Evolutionary conservation across 2,797 vertebrate species (phyloP).

Genomic region (Acomys russatus): DNA sequence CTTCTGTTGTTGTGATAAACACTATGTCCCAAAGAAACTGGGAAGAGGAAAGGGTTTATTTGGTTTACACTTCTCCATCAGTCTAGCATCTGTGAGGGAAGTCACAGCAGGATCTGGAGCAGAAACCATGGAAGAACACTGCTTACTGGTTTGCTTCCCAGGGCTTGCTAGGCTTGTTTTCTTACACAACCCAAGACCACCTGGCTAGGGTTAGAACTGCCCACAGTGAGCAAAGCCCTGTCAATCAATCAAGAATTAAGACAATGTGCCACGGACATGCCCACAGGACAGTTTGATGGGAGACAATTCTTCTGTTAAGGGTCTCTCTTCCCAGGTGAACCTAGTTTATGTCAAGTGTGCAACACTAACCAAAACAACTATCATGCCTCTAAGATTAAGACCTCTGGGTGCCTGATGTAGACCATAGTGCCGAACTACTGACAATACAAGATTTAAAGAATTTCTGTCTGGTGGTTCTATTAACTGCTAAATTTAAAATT

Average conservation of each 20-base stretch:
- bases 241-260: not conserved
- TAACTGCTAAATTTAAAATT: constrained; percentile 37
- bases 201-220: not conserved
- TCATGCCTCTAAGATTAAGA: constrained; percentile 11
- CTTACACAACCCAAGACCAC: not conserved
- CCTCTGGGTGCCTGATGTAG: not conserved
- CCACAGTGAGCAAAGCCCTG: not conserved
- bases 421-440: not conserved
- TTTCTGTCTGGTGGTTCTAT: not conserved
- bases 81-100: not conserved
- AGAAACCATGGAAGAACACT: not conserved
- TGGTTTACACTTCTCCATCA: not conserved
- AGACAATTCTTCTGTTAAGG: not conserved
- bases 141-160: not conserved
- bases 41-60: not conserved
- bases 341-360: not conserved
- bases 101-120: not conserved
- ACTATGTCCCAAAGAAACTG: not conserved
- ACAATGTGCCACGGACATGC: no score
- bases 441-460: constrained; percentile 14
- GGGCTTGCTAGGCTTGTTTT: not conserved
- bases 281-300: not conserved
- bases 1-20: no score
- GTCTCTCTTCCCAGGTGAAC: not conserved
- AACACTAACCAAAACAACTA: not conserved